Evolutionary conservation across 1,140 invertebrate genomes (phyloP), one percentile per base, ranked within the genome.

Genomic region (Drosophila malerkotliana): DNA sequence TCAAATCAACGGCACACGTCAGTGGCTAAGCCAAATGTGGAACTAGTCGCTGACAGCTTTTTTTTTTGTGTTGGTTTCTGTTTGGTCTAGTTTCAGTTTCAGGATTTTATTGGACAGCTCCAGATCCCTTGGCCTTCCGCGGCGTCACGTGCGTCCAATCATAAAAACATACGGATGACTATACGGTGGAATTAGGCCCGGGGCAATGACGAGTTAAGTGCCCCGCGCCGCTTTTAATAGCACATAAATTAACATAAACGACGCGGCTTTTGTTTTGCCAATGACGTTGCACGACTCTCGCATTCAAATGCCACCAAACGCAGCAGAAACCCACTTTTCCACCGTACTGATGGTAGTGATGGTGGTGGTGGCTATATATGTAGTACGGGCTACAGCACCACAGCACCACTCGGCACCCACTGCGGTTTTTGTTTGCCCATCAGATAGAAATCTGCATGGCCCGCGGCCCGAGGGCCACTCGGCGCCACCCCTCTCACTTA

Each of bases 401-500:
- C 30, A 44, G 53, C 56, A 58, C 56, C 26, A 54, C 45, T 52
- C 62, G 30, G 82, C 81, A 87, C 82, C 82, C 82, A 87, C 83
- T 87, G 82, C 72, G 82, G 82, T 87, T 87, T 79, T 88, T 87
- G 82, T 88, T 88, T 87, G 82, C 83, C 83, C 82, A 87, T 82
- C 74, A 87, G 83, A 87, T 87, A 88, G 64, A 82, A 88, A 87
- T 87, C 83, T 64, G 71, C 52, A 81, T 74, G 77, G 64, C 52
- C 53, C 57, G 39, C 52, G 28, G 64, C 52, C 53, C 57, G 39
- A 41, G 28, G 49, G 37, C 59, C 49, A 44, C 41, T 41, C 39
- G 39, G 41, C 41, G 14, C 41, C 14, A 52, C 47, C 60, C 68
- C 34, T 30, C 49, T 8, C 3, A 1, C 49, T 47, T 12, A 18